Base-by-base conservation (phyloP, 2,888 invertebrate genomes). In the Adelognathus sp. region DNA sequence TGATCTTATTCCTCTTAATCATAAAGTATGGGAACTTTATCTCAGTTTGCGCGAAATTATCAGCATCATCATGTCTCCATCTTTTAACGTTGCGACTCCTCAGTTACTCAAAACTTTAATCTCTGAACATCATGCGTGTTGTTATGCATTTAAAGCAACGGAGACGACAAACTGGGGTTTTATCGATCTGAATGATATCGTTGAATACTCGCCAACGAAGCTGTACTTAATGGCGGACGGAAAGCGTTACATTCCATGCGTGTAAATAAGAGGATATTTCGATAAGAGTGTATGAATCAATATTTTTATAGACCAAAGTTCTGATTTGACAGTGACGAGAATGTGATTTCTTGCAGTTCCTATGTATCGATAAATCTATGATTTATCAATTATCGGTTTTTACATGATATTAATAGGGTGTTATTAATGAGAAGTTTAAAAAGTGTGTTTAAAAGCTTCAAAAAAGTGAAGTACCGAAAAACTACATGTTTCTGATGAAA, bases 21-120 rank as follows among this genome's bases (percentile, higher is more conserved):
- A 79, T 56, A 58, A 76, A 41, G 64, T 14, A 54, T 84, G 78
- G 79, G 39, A 75, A 9, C 46, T 84, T 27, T 82, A 76, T 33
- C 14, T 81, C n/a, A 1, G 67, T 46, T 67, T 76, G 3, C 66
- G 76, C 6, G 61, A 71, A 46, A 76, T 79, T 1, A 60, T 66
- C n/a, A 31, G 31, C 18, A 58, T 58, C 4, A 1, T 69, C 0
- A 14, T 58, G 31, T n/a, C 31, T 33, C 16, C 58, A 33, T 58
- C 31, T 2, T 14, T 56, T 33, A 69, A 27, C 14, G 6, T 24
- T n/a, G 46, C 11, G 11, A 60, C 63, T n/a, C 58, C 56, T 27
- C 11, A 71, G 29, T 33, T 66, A 21, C 39, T 76, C 3, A 33
- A 41, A 33, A 60, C 54, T 31, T 41, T 70, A 18, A 76, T 70